Base-by-base conservation (phyloP, 2,888 invertebrate genomes). In the Hypomecis punctinalis region DNA sequence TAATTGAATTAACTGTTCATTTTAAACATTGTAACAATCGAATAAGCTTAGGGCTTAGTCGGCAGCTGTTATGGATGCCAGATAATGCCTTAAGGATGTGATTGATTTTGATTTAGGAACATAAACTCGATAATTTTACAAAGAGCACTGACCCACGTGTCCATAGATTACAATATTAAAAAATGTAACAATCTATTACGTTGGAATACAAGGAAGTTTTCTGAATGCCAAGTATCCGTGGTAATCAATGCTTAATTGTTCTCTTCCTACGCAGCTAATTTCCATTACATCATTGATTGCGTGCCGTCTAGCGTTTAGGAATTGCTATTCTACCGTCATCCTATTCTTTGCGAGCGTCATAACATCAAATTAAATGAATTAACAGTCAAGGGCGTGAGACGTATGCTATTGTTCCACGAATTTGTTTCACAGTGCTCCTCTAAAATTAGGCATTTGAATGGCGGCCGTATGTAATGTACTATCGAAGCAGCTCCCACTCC, bases 341-440 rank as follows among this genome's bases (percentile, higher is more conserved):
- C 67, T 63, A 68, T 67, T 64, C 67, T 63, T 65, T 60, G 40
- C 62, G 48, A 68, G 66, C 68, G 63, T 72, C 71, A 69, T 71
- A 63, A 61, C 65, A 68, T 62, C 57, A 62, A 67, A 70, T 76
- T 68, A 66, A 63, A 67, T 73, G 55, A 66, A 71, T 73, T 67
- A 66, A 57, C 69, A 69, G 58, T 59, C 72, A 76, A 76, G 73
- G 74, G 67, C 73, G 60, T 64, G 49, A 70, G 68, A 69, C 68
- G 62, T 68, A 64, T 67, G 62, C 64, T 69, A 72, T 71, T 73
- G 75, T 77, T 72, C 66, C 64, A 66, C 66, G 67, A 67, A 72
- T 70, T 70, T 71, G 68, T 69, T 74, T 67, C 56, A 65, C 68
- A 68, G 54, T 61, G 57, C 39, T 63, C 7, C 49, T 71, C 71